phyloP scores from a whole-genome alignment of 2,113 vertebrate genomes.

The Corythornis vintsioides region DNA sequence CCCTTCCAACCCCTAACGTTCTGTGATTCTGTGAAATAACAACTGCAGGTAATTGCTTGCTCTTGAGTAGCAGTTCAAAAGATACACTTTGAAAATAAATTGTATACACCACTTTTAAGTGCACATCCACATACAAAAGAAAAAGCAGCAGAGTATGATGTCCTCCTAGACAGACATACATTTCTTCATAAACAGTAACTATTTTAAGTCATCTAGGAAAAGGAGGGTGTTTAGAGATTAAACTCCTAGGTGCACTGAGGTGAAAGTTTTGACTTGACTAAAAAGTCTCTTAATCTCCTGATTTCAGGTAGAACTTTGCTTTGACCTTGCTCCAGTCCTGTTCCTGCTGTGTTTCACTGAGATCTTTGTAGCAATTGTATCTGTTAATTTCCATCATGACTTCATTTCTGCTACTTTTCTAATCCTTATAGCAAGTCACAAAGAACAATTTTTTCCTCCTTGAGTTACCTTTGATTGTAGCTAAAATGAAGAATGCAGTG shows the following conservation, averaged over 20 bases:
- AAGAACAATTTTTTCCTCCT: background rate
- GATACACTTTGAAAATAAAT: background rate
- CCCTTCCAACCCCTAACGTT: no score
- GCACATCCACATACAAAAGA: background rate
- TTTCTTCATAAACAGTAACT: background rate
- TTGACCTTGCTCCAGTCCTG: background rate
- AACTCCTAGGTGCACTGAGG: background rate
- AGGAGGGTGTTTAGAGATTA: background rate
- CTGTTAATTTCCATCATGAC: background rate
- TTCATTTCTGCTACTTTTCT: background rate
- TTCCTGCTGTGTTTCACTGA: background rate
- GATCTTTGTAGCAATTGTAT: background rate
- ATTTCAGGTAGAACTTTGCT: background rate
- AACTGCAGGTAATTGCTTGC: background rate
- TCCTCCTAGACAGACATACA: background rate
- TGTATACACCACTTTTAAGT: background rate
- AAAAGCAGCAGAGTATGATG: background rate
- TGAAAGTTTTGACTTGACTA: background rate
- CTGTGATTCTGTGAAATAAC: background rate
- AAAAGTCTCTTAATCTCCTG: background rate
- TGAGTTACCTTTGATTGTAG: constrained; percentile 89
- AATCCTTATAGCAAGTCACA: background rate
- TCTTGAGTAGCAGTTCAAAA: background rate
- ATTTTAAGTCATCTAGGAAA: background rate
- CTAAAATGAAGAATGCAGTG: constrained; percentile 90